Conservation (phyloP, 2,888 invertebrate species). For the Scaptomyza parva region DNA sequence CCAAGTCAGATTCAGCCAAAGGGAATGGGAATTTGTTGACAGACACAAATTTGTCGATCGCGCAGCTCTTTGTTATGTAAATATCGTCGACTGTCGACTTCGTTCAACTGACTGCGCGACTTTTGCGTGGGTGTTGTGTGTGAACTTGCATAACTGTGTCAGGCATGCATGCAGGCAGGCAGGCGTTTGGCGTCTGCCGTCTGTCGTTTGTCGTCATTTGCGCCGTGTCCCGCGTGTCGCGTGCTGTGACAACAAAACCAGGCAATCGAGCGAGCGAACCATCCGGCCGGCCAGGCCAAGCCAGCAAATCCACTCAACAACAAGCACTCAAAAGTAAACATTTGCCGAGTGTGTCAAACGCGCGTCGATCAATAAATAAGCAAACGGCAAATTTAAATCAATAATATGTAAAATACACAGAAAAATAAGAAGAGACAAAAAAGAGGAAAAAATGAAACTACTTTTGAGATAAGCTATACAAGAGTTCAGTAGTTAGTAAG, state of each 20-base stretch:
- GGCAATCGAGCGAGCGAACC: constrained; percentile 1
- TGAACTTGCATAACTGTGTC: constrained; percentile 78
- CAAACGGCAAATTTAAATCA: constrained; percentile 62
- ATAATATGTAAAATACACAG: constrained; percentile 45
- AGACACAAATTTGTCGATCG: constrained; percentile 50
- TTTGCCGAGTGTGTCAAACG: constrained; percentile 79
- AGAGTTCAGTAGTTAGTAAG: too few species aligned
- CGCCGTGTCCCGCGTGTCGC: too few species aligned
- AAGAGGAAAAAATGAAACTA: constrained; percentile 2
- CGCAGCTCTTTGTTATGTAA: constrained; percentile 56
- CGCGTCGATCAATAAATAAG: constrained; percentile 63
- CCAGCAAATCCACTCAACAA: constrained; percentile 23
- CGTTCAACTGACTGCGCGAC: constrained; percentile 39
- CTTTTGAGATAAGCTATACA: constrained; percentile 33
- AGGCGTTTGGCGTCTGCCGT: constrained; percentile 5
- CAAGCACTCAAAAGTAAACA: constrained; percentile 60
- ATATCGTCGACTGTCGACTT: constrained; percentile 34
- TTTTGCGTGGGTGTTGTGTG: constrained; percentile 72
- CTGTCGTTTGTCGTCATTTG: too few species aligned
- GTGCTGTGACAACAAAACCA: constrained; percentile 63
- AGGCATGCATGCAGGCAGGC: too few species aligned
- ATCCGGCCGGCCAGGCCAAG: constrained; percentile 12
- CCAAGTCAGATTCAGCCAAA: constrained; percentile 33
- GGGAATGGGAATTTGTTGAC: constrained; percentile 64
- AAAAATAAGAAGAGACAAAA: neutral